phyloP scores from a whole-genome alignment of 2,888 invertebrate species.

The Trachelus troglodyta region DNA sequence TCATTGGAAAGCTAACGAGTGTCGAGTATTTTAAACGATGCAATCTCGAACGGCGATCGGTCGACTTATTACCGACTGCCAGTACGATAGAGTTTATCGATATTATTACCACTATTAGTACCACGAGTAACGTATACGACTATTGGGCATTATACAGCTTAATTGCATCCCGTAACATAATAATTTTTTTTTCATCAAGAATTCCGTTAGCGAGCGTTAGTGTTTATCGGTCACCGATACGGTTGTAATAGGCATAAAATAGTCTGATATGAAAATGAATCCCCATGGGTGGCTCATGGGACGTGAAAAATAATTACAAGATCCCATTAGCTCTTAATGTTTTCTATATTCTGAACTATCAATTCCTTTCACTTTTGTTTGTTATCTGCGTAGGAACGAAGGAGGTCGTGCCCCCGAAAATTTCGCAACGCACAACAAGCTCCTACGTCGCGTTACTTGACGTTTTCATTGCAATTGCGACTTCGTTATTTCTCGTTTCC shows the following conservation, averaged over 20 bases:
- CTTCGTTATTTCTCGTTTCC: not conserved
- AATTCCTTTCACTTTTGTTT: not conserved
- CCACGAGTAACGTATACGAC: not conserved
- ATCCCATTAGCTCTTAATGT: not conserved
- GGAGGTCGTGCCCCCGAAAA: slow-evolving; percentile 54
- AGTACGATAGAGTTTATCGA: not conserved
- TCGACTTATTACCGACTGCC: not conserved
- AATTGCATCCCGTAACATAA: not conserved
- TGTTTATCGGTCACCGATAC: not conserved
- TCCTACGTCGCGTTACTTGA: slow-evolving; percentile 29
- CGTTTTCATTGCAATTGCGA: not conserved
- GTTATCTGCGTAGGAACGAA: slow-evolving; percentile 20
- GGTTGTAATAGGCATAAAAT: not conserved
- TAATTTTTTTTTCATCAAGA: not conserved
- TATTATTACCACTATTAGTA: not conserved
- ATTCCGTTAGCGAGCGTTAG: not conserved
- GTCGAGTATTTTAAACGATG: not conserved
- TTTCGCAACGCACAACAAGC: slow-evolving; percentile 48
- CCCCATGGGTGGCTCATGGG: not conserved
- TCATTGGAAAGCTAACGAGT: not conserved
- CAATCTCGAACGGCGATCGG: not conserved
- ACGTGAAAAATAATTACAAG: not conserved
- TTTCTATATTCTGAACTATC: not conserved
- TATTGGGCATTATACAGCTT: not conserved
- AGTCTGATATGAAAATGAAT: not conserved